Percentiles rank a stretch among this genome's conserved stretches.
Evolutionary conservation across 2,113 vertebrate species (phyloP).

Genomic region (Rhabdornis inornatus): DNA sequence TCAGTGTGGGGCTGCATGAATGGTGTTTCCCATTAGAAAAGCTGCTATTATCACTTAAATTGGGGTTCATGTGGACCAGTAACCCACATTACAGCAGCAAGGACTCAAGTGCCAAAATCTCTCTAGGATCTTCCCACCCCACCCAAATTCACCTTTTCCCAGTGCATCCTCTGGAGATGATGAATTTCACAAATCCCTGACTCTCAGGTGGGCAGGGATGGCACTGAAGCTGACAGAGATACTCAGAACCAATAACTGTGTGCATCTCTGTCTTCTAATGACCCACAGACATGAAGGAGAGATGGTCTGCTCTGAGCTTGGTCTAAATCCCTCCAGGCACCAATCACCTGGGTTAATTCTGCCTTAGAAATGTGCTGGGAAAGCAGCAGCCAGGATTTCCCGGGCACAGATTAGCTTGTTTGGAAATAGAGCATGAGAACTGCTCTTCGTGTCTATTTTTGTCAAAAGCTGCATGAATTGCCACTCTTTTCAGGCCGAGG

Average conservation of each 20-base stretch:
- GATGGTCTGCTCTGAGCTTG: neutral
- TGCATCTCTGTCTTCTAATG: neutral
- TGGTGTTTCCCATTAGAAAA: neutral
- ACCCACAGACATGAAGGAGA: neutral
- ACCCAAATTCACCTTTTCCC: neutral
- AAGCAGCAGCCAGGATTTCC: conserved; percentile 14
- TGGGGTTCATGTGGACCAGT: neutral
- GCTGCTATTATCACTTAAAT: neutral
- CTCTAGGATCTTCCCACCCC: neutral
- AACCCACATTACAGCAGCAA: neutral
- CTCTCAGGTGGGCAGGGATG: neutral
- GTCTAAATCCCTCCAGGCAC: neutral
- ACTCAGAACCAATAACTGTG: neutral
- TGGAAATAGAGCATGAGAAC: neutral
- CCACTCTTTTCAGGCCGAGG: neutral
- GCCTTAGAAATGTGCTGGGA: neutral
- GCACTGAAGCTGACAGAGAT: rapidly evolving
- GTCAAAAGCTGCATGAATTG: neutral
- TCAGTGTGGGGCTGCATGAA: neutral
- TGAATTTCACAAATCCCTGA: neutral
- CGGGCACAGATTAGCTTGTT: neutral
- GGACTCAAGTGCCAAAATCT: neutral
- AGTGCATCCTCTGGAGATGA: neutral
- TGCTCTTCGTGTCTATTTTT: neutral
- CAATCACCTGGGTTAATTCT: neutral